These are phyloP conservation scores for Conomelus anceps DNA, from an alignment of 2,888 invertebrate species.

Conservation along the genomic window DNA sequence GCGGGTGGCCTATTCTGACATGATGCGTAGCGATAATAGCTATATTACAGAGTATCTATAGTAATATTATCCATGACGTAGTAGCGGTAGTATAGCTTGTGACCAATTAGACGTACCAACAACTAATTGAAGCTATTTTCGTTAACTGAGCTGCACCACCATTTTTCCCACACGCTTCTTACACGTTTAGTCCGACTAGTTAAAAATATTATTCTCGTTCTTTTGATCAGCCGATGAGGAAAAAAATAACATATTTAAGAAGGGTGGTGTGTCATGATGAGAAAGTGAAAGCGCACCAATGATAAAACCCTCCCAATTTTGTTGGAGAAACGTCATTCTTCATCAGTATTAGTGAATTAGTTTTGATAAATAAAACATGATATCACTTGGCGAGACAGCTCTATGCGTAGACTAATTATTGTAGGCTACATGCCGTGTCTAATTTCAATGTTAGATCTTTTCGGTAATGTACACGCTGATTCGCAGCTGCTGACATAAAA, in stretches of 20 bases:
- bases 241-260: neutral
- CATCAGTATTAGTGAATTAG: neutral
- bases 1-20: neutral
- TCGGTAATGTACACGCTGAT: too few relatives aligned
- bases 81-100: neutral
- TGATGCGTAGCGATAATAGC: neutral
- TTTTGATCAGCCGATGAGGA: neutral
- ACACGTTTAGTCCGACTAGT: neutral
- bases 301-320: neutral
- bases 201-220: neutral
- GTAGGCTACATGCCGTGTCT: neutral
- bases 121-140: neutral
- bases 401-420: neutral
- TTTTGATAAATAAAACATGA: neutral
- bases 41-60: neutral
- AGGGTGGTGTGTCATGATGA: neutral
- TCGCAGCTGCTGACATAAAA: too few relatives aligned
- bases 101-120: neutral
- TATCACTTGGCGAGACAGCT: neutral
- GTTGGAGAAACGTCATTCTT: neutral
- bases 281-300: neutral
- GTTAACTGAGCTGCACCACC: neutral
- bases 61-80: neutral
- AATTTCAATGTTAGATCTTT: too few relatives aligned
- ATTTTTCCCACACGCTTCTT: neutral